Evolutionary conservation across 1,140 invertebrate species (phyloP), one percentile per base, ranked within the genome.

Genomic region (Drosophila lini): DNA sequence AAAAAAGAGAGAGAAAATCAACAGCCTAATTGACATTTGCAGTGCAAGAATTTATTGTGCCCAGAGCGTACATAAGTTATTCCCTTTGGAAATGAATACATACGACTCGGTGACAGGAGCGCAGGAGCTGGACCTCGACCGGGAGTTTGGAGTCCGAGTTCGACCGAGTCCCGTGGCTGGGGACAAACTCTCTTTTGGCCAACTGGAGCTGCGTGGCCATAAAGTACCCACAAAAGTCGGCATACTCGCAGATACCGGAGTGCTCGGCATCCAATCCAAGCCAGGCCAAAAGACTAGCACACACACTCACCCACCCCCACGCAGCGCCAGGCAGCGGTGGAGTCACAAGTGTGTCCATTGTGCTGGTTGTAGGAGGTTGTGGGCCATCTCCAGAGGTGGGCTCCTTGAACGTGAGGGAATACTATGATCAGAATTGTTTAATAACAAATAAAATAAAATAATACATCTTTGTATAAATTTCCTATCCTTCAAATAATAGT

Each of bases 11-110:
- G 65, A 59, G 65, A 75, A 75, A 62, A 80, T 59, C 61, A 83
- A 80, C 81, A 70, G 85, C 75, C 86, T 90, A 90, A 90, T 90
- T 90, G 86, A 90, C 86, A 90, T 90, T 90, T 90, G 67, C 86
- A 90, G 89, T 83, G 75, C 83, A 91, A 91, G 90, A 91, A 91
- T 91, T 91, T 91, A 91, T 91, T 91, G 90, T 91, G 86, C 90
- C 90, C 85, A 84, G 86, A 90, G 90, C 90, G 90, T 91, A 91
- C 90, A 91, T 91, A 91, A 91, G 90, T 91, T 91, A 91, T 91
- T 91, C 90, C 90, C 90, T 91, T 91, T 91, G 90, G 90, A 91
- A 90, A 91, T 91, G 88, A 91, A 84, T 91, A 90, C 86, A 75
- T 90, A 86, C 82, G 61, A 74, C 55, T 77, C 25, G 62, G 41